Evolutionary conservation across 2,113 vertebrate species (phyloP).

Genomic region (Corythornis cristatus): DNA sequence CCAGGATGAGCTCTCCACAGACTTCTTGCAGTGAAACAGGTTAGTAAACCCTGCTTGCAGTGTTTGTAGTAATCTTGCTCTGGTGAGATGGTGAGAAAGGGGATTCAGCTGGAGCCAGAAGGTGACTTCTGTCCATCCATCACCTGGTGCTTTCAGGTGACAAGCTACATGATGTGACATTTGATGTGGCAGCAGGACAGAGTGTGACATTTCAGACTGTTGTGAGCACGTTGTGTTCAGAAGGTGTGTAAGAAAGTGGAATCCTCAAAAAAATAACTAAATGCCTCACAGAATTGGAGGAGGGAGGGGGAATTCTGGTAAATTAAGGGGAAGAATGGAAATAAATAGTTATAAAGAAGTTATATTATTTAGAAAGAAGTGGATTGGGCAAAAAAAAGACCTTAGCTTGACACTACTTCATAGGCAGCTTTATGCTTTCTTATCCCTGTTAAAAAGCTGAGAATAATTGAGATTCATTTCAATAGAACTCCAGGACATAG

Average conservation of each 20-base stretch:
- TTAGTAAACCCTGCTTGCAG: background rate
- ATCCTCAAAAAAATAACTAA: background rate
- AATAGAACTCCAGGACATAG: background rate
- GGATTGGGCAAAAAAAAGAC: background rate
- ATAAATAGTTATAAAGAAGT: background rate
- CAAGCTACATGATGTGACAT: accelerated
- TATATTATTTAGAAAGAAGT: background rate
- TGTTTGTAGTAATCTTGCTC: background rate
- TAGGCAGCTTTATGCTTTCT: background rate
- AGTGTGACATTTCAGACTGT: background rate
- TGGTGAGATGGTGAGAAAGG: background rate
- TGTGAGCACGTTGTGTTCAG: background rate
- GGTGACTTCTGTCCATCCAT: background rate
- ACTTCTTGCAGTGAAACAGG: background rate
- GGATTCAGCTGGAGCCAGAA: background rate
- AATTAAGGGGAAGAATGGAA: background rate
- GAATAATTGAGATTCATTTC: background rate
- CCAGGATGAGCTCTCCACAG: background rate
- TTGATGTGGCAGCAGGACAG: background rate
- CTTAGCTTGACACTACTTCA: background rate
- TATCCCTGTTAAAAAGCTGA: background rate
- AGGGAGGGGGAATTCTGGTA: background rate
- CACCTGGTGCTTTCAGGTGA: background rate
- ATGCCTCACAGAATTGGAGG: background rate
- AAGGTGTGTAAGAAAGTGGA: background rate